Evolutionary conservation across 2,113 vertebrate genomes (phyloP), one percentile per base, ranked within the genome.

Genomic region (Psammodynastes pulverulentus): DNA sequence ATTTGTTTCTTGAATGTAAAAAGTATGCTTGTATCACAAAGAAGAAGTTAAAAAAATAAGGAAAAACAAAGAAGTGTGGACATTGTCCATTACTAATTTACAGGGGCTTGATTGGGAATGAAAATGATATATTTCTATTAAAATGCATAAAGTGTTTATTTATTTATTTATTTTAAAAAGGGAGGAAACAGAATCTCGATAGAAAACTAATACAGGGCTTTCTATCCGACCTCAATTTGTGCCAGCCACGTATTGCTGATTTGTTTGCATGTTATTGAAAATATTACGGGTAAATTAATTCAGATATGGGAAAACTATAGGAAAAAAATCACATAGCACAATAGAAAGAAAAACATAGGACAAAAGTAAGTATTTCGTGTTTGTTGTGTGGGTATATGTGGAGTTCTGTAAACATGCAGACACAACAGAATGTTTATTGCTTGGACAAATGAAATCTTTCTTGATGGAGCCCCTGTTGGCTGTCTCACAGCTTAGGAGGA

Each of bases 11-110:
- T 1, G 58, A 0, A 1, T 0, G 0, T 19, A 23, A 7, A 90
- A 12, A 58, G 48, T 53, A 29, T 5, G 7, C 0, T 0, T 2
- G 7, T 17, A 87, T 87, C 43, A 87, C 48, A 0, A 34, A 2
- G 87, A 84, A 84, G 88, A 2, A 0, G 21, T 90, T 46, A 53
- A 93, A 87, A 87, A 0, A 29, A 1, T 0, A 2, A 46, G 8
- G 24, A 84, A 54, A 3, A 84, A 19, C 23, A 52, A 54, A 89
- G 46, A 10, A n/a, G 21, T 0, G 17, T 34, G 26, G 52, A 49
- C 8, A 34, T 46, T 86, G 72, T 15, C 24, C 5, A 12, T 91
- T 45, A 5, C 46, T 34, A 53, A 46, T 87, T 79, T 87, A 13
- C 12, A 24, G 79, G 62, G 58, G 13, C 39, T 46, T 84, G 49